These are phyloP conservation scores for Acanthornis magna DNA, from an alignment of 2,797 vertebrate species.

Conservation along the genomic window DNA sequence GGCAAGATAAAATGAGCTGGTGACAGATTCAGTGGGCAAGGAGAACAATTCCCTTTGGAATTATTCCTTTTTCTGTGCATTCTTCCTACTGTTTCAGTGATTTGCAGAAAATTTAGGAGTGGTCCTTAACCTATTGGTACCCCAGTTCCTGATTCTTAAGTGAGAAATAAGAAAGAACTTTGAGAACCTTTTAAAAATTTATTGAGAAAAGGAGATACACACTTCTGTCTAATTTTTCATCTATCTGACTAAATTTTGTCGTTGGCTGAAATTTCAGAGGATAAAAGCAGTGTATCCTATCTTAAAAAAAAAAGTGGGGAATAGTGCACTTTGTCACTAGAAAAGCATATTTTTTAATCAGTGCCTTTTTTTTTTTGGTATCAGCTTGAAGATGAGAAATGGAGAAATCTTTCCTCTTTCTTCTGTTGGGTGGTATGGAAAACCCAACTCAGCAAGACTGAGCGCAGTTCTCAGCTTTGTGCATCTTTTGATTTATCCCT, in stretches of 20 bases:
- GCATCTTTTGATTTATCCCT: background rate
- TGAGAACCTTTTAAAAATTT: background rate
- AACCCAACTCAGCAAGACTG: background rate
- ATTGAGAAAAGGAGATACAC: background rate
- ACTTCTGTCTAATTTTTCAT: background rate
- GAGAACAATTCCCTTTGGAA: background rate
- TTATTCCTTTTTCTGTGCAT: background rate
- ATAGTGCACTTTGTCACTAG: background rate
- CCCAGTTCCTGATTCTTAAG: background rate
- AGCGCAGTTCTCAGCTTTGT: background rate
- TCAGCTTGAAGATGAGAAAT: background rate
- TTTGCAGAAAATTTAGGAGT: background rate
- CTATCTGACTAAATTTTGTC: background rate
- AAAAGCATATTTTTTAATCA: background rate
- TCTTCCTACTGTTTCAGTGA: background rate
- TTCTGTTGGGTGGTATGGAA: background rate
- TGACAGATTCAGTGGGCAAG: background rate
- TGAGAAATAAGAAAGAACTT: background rate
- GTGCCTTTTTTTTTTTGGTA: background rate
- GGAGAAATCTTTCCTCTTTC: background rate
- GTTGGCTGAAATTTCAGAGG: background rate
- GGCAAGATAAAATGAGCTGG: background rate
- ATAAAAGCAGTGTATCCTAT: background rate
- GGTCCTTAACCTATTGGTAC: background rate
- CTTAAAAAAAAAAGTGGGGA: background rate